Conservation (phyloP, 2,113 vertebrate species). For the Lipotes vexillifer region DNA sequence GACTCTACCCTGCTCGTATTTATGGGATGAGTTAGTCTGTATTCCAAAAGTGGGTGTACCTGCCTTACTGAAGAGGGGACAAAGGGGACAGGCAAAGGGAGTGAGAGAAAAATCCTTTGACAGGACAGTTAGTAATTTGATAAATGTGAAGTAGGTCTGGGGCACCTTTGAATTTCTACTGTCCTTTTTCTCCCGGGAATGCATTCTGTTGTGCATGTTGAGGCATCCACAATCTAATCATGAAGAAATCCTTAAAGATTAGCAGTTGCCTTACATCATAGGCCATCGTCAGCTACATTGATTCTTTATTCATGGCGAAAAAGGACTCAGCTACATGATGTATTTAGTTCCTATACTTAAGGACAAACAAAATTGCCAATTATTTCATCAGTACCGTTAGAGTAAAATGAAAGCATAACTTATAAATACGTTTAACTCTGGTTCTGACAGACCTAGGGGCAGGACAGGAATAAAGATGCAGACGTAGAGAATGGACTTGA, state of each 20-base stretch:
- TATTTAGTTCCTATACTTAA: background rate
- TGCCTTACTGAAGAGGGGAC: background rate
- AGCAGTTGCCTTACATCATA: background rate
- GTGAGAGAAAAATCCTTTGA: background rate
- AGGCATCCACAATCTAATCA: background rate
- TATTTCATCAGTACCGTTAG: background rate
- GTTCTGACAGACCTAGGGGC: too few relatives aligned
- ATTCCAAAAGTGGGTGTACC: background rate
- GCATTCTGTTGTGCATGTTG: background rate
- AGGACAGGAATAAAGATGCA: too few relatives aligned
- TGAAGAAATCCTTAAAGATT: background rate
- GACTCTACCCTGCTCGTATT: background rate
- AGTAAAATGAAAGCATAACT: background rate
- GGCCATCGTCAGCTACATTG: background rate
- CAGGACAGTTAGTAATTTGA: background rate
- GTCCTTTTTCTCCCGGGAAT: conserved; percentile 3
- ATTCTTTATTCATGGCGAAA: background rate
- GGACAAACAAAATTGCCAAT: conserved; percentile 2
- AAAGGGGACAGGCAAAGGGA: background rate
- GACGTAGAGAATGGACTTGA: too few relatives aligned
- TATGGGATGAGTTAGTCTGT: background rate
- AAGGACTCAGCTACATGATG: background rate
- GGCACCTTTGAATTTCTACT: background rate
- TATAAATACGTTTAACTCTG: background rate
- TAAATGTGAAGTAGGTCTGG: background rate